Base-by-base conservation (phyloP, 2,797 vertebrate species). In the Girardinus metallicus region DNA sequence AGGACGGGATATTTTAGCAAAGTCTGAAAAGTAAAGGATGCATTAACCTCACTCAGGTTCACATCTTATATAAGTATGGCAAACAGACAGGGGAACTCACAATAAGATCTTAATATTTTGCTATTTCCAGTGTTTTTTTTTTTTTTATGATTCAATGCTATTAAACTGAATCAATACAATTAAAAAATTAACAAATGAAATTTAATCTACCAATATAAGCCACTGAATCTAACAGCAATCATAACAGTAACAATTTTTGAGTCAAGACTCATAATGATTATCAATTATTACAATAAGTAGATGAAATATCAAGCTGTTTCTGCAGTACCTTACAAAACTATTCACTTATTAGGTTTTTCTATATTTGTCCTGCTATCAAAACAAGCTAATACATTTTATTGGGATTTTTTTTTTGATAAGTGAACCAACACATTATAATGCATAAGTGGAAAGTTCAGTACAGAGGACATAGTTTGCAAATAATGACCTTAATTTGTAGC, bases 1-100 rank as follows among this genome's bases (percentile, higher is more conserved):
- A 3, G 21, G 46, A 85, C 73, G 66, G 57, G 41, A 72, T 86
- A 81, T 74, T 85, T 87, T 75, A 41, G 1, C 75, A 43, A 36
- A 55, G 31, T 64, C 31, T 68, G 31, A 76, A 47, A 74, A 57
- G 57, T 39, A 18, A 4, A 66, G 23, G 7, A 77, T 18, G 9
- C 53, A 44, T 55, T 26, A 43, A 44, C 41, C 21, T 39, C 6
- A 34, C 34, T 51, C 34, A 70, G 51, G 41, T 44, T 70, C 4
- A 43, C 18, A 70, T 43, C 66, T 23, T 43, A n/a, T 66, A 5
- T 13, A 43, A 39, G 21, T 23, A 70, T 41, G 23, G 39, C n/a
- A 26, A 70, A 39, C 66, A 70, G 36, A 26, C 36, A 43, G 66
- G 64, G 23, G 3, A 36, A 64, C 31, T 64, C 29, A 64, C 16